These are phyloP conservation scores for Porites lobata DNA, from an alignment of 92 coral and sea anemone species.

Conservation along the genomic window DNA sequence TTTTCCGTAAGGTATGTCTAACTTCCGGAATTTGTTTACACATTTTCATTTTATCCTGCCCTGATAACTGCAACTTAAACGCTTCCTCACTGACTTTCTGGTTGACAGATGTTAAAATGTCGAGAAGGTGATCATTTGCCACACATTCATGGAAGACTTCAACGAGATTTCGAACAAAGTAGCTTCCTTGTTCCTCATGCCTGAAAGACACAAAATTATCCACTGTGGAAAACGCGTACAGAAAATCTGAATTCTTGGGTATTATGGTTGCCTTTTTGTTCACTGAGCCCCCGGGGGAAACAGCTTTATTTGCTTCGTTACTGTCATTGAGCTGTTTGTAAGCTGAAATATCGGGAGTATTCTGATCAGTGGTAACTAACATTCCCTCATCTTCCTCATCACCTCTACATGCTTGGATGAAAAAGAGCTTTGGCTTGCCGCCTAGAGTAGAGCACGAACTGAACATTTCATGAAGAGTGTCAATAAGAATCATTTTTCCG, in stretches of 20 bases:
- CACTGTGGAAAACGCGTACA: not conserved
- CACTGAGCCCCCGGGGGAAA: not conserved
- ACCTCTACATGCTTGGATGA: slow-evolving; percentile 90
- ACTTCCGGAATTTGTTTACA: no score
- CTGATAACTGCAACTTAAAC: no score
- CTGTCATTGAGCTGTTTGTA: no score
- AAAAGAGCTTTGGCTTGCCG: slow-evolving; percentile 81
- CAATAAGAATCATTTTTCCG: slow-evolving; percentile 31
- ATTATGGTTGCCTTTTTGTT: no score
- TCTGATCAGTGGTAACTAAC: no score
- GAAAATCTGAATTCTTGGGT: not conserved
- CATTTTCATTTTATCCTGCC: no score
- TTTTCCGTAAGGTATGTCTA: no score
- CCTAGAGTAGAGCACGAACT: slow-evolving; percentile 66
- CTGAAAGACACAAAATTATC: not conserved
- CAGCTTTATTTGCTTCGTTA: no score
- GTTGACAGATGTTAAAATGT: not conserved
- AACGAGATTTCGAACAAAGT: not conserved
- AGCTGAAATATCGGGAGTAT: no score
- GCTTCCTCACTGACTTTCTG: not conserved
- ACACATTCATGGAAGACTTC: not conserved
- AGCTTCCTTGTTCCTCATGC: not conserved
- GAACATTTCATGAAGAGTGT: slow-evolving; percentile 31
- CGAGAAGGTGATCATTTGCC: not conserved
- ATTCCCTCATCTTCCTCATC: slow-evolving; percentile 6